phyloP scores from a whole-genome alignment of 2,888 invertebrate genomes.

The Orchesella flavescens region DNA sequence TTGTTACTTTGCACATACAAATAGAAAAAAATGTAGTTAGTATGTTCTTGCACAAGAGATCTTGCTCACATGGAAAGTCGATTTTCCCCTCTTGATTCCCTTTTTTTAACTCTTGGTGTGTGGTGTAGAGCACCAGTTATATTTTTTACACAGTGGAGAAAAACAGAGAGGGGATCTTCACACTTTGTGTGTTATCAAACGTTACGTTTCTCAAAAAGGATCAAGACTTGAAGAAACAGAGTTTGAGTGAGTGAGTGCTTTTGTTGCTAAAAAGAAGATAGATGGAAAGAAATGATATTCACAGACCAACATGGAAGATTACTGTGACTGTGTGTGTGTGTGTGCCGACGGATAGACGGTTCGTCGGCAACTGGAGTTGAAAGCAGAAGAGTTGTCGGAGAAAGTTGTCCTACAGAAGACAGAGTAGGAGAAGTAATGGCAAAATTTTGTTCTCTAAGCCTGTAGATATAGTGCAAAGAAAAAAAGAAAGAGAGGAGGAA shows the following conservation, averaged over 20 bases:
- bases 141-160: not conserved
- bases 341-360: constrained; percentile 61
- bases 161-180: constrained; percentile 27
- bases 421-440: not conserved
- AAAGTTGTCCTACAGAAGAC: constrained; percentile 36
- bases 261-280: constrained; percentile 1
- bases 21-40: not conserved
- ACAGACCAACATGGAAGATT: not conserved
- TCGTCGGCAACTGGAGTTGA: constrained; percentile 66
- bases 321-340: constrained; percentile 6
- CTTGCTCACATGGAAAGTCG: constrained; percentile 14
- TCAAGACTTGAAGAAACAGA: constrained; percentile 28
- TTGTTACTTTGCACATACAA: not conserved
- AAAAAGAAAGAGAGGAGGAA: not conserved
- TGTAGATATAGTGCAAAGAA: not conserved
- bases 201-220: constrained; percentile 15
- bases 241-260: constrained; percentile 10
- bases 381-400: constrained; percentile 57
- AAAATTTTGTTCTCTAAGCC: not conserved
- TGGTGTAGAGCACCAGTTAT: not conserved
- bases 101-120: constrained; percentile 10
- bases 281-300: not conserved
- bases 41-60: not conserved
- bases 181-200: constrained; percentile 40
- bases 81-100: constrained; percentile 38